Conservation (phyloP, 2,888 invertebrate species). For the Drosophila bunnanda region DNA sequence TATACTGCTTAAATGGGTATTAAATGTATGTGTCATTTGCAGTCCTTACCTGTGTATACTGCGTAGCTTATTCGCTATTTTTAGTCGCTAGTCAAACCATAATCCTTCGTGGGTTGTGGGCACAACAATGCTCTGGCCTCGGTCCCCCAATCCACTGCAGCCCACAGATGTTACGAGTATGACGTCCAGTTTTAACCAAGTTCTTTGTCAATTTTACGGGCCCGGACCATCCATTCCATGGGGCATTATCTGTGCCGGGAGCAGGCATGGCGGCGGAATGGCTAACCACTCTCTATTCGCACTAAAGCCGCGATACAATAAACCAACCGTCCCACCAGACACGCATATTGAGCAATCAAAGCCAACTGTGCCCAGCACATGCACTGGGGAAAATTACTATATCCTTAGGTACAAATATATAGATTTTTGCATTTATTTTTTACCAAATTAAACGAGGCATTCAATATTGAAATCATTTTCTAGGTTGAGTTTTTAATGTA, state of each 20-base stretch:
- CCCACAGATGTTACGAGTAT: slow-evolving; percentile 39
- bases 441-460: no score
- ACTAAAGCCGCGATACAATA: slow-evolving; percentile 73
- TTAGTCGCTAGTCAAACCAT: slow-evolving; percentile 35
- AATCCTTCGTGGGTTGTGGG: slow-evolving; percentile 35
- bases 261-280: slow-evolving; percentile 5
- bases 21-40: not conserved
- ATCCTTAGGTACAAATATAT: not conserved
- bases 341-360: slow-evolving; percentile 77
- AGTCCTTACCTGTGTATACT: not conserved
- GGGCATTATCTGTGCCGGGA: slow-evolving; percentile 56
- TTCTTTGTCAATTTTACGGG: slow-evolving; percentile 71
- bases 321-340: slow-evolving; percentile 50
- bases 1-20: not conserved
- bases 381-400: not conserved
- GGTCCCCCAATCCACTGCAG: not conserved
- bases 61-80: slow-evolving; percentile 1
- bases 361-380: slow-evolving; percentile 67
- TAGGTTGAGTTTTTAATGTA: not conserved
- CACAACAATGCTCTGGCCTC: slow-evolving; percentile 48
- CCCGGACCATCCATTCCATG: slow-evolving; percentile 33
- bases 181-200: slow-evolving; percentile 61
- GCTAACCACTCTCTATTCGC: slow-evolving; percentile 60
- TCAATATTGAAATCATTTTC: not conserved
- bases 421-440: not conserved